phyloP scores from a whole-genome alignment of 1,140 invertebrate species.

The Littorina saxatilis region DNA sequence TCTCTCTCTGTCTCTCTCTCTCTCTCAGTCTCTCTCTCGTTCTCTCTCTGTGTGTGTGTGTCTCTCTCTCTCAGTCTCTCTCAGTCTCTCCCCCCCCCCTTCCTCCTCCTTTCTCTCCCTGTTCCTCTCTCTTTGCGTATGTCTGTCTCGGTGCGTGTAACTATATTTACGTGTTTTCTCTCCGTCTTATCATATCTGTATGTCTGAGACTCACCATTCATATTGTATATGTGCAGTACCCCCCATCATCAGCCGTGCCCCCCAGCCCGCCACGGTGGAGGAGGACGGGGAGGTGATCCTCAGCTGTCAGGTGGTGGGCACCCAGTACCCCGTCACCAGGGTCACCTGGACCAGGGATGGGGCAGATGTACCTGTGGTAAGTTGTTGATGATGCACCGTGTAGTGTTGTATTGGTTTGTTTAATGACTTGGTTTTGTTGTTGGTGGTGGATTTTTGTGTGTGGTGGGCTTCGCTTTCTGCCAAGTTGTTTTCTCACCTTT shows the following conservation, averaged over 20 bases:
- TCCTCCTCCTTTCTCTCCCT: too few relatives aligned
- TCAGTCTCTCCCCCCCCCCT: background rate
- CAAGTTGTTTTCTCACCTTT: background rate
- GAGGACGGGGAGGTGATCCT: conserved; percentile 83
- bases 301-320: conserved; percentile 81
- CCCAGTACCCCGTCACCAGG: conserved; percentile 80
- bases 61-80: background rate
- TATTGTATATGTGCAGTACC: conserved; percentile 74
- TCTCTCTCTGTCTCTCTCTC: background rate
- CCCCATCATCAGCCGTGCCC: conserved; percentile 78
- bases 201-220: too few relatives aligned
- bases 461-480: too few relatives aligned
- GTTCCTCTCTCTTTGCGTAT: too few relatives aligned
- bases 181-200: too few relatives aligned
- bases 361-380: conserved; percentile 76
- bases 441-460: too few relatives aligned
- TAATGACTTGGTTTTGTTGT: too few relatives aligned
- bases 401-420: too few relatives aligned
- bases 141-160: too few relatives aligned
- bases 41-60: too few relatives aligned
- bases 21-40: background rate
- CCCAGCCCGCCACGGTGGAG: conserved; percentile 79
- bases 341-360: conserved; percentile 86
- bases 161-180: too few relatives aligned
- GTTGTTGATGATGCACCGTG: too few relatives aligned